phyloP scores from a whole-genome alignment of 2,113 vertebrate species.

The Tachysurus fulvidraco region DNA sequence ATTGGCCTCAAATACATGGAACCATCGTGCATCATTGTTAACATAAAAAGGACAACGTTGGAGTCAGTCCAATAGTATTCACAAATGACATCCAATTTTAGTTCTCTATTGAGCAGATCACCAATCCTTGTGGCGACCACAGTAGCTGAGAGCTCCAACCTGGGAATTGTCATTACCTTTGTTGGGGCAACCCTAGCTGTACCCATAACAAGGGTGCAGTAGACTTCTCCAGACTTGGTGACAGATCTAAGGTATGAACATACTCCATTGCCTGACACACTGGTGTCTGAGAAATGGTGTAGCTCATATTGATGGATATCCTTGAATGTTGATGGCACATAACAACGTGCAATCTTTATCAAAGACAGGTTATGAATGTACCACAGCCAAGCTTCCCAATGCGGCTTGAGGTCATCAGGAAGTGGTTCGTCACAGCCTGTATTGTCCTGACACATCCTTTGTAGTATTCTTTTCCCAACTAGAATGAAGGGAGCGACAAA shows the following conservation, averaged over 20 bases:
- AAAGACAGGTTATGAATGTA: too few relatives aligned
- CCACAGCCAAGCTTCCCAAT: too few relatives aligned
- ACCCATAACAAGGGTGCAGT: conserved; percentile 9
- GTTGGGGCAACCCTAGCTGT: conserved; percentile 19
- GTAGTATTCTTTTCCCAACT: too few relatives aligned
- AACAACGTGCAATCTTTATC: too few relatives aligned
- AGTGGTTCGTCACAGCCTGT: too few relatives aligned
- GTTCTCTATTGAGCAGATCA: conserved; percentile 18
- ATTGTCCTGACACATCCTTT: too few relatives aligned
- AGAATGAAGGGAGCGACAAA: too few relatives aligned
- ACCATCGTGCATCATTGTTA: conserved; percentile 38
- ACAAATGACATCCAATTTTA: conserved; percentile 26
- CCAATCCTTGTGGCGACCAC: not conserved
- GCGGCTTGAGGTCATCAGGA: too few relatives aligned
- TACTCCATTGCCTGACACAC: too few relatives aligned
- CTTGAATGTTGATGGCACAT: too few relatives aligned
- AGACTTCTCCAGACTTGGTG: not conserved
- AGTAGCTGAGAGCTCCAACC: not conserved
- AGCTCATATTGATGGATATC: too few relatives aligned
- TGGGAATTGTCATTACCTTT: conserved; percentile 13
- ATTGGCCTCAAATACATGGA: conserved; percentile 42
- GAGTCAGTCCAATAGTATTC: conserved; percentile 38
- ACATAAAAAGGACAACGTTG: conserved; percentile 31
- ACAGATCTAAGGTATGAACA: conserved; percentile 1
- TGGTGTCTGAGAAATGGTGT: too few relatives aligned